Evolutionary conservation across 37 sponge, comb jelly and placozoan species (phyloP), one percentile per base, ranked within the genome.

Genomic region (Beroe ovata): DNA sequence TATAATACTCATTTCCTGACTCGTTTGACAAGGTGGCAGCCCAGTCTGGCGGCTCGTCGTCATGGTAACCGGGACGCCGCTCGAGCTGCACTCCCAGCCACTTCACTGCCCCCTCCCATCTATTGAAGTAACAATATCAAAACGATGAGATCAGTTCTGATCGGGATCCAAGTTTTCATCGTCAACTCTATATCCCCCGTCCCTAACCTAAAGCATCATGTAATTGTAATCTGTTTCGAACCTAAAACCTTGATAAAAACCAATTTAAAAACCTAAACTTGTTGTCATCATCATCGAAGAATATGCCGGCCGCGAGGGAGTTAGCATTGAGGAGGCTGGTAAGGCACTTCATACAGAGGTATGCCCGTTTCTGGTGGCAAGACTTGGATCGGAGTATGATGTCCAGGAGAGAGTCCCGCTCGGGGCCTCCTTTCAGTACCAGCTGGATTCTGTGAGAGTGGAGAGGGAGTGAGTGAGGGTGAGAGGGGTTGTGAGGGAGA

Each of bases 341-440:
- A 0, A 77, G 84, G 33, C 84, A 77, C 84, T 77, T 77, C 54
- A 77, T 39, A 25, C 84, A 77, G 54, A 33, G 84, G 41, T 77
- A 77, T 1, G 84, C 84, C 25, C 84, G 42, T 23, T 77, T 77
- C 54, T 77, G 84, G 84, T 77, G 84, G 21, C 33, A 35, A n/a
- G 84, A 77, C 54, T 42, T 77, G 84, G 36, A 33, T 19, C 84
- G 42, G 26, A 33, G 84, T 38, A 77, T 42, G 28, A 77, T 77
- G 84, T 77, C 84, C 25, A 77, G 84, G 28, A 77, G 84, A 25
- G 84, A 33, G 28, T 77, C 84, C 8, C 54, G 42, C 25, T 77
- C 84, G 8, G 84, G 84, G 23, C 84, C 84, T 22, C 84, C 84
- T 22, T 42, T 77, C 54, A 77, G 54, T 28, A 77, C 84, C 47